Percentiles rank a stretch among this genome's conserved stretches.
Evolutionary conservation across 2,797 vertebrate genomes (phyloP).

Genomic region (Sebastes cheni): DNA sequence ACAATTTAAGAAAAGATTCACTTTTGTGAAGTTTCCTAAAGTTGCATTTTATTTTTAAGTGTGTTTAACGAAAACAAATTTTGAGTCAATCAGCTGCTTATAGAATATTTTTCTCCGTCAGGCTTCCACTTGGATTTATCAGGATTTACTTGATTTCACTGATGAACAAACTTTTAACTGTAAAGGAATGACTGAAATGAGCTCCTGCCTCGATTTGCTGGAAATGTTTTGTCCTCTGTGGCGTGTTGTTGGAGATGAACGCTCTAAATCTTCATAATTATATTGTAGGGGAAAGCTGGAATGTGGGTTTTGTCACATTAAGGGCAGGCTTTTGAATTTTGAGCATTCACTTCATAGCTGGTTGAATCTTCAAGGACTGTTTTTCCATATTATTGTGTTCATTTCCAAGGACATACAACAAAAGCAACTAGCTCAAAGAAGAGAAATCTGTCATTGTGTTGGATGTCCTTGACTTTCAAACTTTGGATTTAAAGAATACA

Average conservation of each 20-base stretch:
- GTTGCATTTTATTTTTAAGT: not conserved
- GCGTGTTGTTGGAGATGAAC: constrained; percentile 12
- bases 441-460: not conserved
- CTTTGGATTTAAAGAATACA: not conserved
- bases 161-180: not conserved
- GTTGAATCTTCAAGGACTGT: constrained; percentile 1
- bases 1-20: no score
- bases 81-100: not conserved
- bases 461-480: not conserved
- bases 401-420: not conserved
- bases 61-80: not conserved
- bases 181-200: constrained; percentile 25
- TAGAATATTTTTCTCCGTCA: not conserved
- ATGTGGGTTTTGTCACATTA: constrained; percentile 48
- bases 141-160: not conserved
- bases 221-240: constrained; percentile 27
- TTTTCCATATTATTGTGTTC: not conserved
- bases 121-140: not conserved
- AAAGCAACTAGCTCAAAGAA: not conserved
- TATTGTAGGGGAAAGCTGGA: constrained; percentile 27
- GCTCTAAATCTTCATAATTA: constrained; percentile 32
- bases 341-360: constrained; percentile 7
- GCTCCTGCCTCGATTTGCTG: constrained; percentile 2
- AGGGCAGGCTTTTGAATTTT: not conserved
- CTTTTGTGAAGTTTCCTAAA: no score